Evolutionary conservation across 2,888 invertebrate species (phyloP).

Genomic region (Apodemia mormo): DNA sequence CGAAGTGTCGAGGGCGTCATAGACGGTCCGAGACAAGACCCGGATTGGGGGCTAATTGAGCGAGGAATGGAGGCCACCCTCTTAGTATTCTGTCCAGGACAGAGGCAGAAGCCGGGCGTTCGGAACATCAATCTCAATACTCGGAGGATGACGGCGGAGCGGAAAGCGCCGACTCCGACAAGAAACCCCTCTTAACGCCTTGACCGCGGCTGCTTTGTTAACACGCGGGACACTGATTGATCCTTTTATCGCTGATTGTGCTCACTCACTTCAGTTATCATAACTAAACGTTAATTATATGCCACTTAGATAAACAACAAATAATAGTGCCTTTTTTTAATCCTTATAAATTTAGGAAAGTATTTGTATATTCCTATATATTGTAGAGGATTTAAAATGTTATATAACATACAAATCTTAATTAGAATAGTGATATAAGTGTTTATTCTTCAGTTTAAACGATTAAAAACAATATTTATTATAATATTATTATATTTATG

Average conservation of each 20-base stretch:
- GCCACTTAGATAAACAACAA: no score
- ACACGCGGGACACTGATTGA: slow-evolving; percentile 62
- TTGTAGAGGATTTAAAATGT: no score
- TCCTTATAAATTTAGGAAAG: no score
- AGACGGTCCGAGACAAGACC: slow-evolving; percentile 56
- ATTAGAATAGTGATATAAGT: no score
- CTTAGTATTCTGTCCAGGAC: slow-evolving; percentile 72
- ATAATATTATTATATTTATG: no score
- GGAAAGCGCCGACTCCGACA: slow-evolving; percentile 68
- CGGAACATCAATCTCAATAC: slow-evolving; percentile 79
- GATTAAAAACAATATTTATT: no score
- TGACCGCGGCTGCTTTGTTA: slow-evolving; percentile 52
- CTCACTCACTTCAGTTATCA: slow-evolving; percentile 25
- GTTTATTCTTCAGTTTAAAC: no score
- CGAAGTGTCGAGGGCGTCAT: slow-evolving; percentile 57
- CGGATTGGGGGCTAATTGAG: slow-evolving; percentile 73
- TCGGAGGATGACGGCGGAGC: slow-evolving; percentile 67
- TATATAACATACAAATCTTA: no score
- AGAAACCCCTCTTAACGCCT: slow-evolving; percentile 73
- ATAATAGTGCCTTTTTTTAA: no score
- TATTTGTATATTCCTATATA: no score
- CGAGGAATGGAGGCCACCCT: slow-evolving; percentile 66
- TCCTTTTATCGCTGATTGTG: slow-evolving; percentile 42
- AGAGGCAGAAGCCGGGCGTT: slow-evolving; percentile 55
- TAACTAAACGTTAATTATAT: slow-evolving; percentile 12